Base-by-base conservation (phyloP, 2,888 invertebrate genomes). In the Vannuccia rotundouncinata region DNA sequence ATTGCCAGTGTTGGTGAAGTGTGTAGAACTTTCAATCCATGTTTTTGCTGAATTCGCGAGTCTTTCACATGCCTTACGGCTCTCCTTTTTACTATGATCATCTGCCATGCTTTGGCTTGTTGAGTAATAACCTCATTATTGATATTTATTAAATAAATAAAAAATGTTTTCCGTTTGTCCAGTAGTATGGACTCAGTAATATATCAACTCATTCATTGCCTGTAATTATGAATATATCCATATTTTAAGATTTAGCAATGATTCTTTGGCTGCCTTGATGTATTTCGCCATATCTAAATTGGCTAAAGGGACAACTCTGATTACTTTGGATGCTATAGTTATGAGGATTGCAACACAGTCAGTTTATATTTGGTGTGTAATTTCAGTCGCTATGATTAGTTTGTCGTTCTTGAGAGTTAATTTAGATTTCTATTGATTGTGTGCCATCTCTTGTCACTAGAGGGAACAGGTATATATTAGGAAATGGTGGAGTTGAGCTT, bases 311-410 rank as follows among this genome's bases (percentile, higher is more conserved):
- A 17, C 17, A 45, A 45, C 5, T 5, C 10, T 66, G 66, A 66
- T 66, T 66, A 66, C 10, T 66, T 66, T 66, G 2, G 66, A 66
- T 66, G 25, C 10, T 66, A 22, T 66, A 5, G 66, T 22, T 66
- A 5, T 66, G 25, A 66, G 25, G 66, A 66, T 22, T 66, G 66
- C 22, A 66, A 66, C 66, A 66, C 25, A 66, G 25, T 66, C 5
- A 66, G 66, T 66, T 66, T 66, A 22, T n/a, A n/a, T 22, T 5
- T 5, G 66, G 66, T 66, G 66, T 66, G 66, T 66, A 66, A 66
- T 66, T 66, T 66, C 66, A 66, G 66, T 66, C 66, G 66, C 22
- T 22, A 66, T 66, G 66, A 66, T 66, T 66, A 66, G 66, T 27
- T 66, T 66, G 66, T 66, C 66, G 13, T 66, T 27, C 25, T 66